Evolutionary conservation across 2,113 vertebrate species (phyloP), one percentile per base, ranked within the genome.

Genomic region (Bos taurus): DNA sequence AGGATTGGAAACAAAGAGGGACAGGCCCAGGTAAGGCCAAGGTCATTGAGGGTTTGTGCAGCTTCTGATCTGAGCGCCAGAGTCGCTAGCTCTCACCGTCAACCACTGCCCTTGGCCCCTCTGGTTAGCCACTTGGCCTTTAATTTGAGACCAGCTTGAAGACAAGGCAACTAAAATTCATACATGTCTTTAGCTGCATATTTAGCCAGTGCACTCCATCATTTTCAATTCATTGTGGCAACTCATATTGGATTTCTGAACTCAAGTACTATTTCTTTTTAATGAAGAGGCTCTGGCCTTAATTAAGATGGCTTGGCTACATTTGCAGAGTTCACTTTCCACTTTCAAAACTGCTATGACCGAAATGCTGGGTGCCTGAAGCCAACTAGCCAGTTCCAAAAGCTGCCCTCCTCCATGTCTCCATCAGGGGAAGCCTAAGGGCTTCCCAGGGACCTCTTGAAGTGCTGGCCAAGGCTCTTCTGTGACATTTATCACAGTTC

Each of bases 231-330:
- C 23, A 2, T 2, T 26, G 43, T 40, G n/a, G 26, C 50, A 80
- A 40, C 64, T 86, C 60, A n/a, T 11, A 56, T 6, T 95, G 71
- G 54, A 28, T 90, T 86, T 91, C 62, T 8, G 43, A 97, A 95
- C 40, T 88, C 33, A 19, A 52, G 84, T 21, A 21, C 62, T 40
- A 8, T 92, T 97, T 95, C 74, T 78, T 84, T 94, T 85, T 96
- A 90, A 95, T 88, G 80, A 94, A 94, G 64, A 95, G 81, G 7
- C 46, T 91, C 82, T 74, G 62, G 33, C 30, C 59, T 95, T 96
- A 78, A 92, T 92, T 82, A 93, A 96, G 94, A 85, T 40, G 25
- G 82, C 50, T 52, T 46, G 87, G 90, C 25, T 33, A 71, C 81
- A 56, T 60, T 71, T 88, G 46, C 62, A 54, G 74, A 96, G 71